These are phyloP conservation scores for Pyralis farinalis DNA, from an alignment of 2,888 invertebrate genomes.

Conservation along the genomic window DNA sequence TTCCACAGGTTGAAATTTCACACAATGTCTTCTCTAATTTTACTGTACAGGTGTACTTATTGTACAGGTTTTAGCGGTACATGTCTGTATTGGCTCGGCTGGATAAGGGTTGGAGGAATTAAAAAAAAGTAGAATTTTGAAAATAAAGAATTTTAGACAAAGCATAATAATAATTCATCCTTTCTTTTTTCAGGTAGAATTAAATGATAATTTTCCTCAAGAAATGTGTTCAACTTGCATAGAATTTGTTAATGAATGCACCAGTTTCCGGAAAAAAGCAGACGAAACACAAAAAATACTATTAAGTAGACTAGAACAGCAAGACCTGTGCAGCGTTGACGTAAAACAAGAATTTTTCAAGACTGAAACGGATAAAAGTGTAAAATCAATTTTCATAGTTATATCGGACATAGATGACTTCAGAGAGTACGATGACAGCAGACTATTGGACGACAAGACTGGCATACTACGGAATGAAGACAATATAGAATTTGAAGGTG, in stretches of 20 bases:
- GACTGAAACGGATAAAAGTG: constrained; percentile 24
- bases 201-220: constrained; percentile 35
- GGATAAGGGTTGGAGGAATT: too few species aligned
- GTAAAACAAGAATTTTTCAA: constrained; percentile 31
- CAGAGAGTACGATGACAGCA: constrained; percentile 39
- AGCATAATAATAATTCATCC: not conserved
- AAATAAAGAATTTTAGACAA: not conserved
- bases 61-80: not conserved
- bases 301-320: constrained; percentile 16
- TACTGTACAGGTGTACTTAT: not conserved
- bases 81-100: too few species aligned
- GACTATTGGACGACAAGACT: constrained; percentile 27
- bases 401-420: constrained; percentile 28
- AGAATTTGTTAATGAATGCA: constrained; percentile 29
- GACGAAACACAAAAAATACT: constrained; percentile 27
- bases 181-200: constrained; percentile 28
- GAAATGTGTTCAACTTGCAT: constrained; percentile 34
- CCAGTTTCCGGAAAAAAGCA: constrained; percentile 35
- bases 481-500: constrained; percentile 22
- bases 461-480: constrained; percentile 10
- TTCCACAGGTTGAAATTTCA: too few species aligned
- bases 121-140: not conserved
- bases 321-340: constrained; percentile 17
- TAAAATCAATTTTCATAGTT: constrained; percentile 34
- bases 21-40: not conserved